These are phyloP conservation scores for Emydoidea blandingii DNA, from an alignment of 2,797 vertebrate species.

Conservation along the genomic window DNA sequence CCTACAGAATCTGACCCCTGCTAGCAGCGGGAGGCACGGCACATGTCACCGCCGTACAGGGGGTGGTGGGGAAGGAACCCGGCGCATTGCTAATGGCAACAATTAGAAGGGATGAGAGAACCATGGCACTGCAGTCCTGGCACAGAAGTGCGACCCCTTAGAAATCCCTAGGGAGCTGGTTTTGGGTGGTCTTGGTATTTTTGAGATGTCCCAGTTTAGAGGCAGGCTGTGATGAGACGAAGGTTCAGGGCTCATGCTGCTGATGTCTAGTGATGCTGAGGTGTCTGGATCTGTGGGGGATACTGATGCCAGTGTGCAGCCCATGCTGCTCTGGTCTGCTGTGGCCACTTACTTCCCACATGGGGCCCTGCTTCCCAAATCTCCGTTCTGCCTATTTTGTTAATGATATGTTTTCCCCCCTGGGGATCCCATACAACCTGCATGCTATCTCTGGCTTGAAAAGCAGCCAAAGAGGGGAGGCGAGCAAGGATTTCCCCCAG, in stretches of 20 bases:
- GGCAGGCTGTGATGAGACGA: background rate
- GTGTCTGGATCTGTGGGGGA: background rate
- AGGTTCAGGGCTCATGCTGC: background rate
- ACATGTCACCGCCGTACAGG: background rate
- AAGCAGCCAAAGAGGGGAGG: background rate
- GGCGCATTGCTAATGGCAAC: background rate
- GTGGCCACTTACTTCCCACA: background rate
- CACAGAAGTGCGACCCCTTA: background rate
- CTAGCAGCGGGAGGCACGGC: background rate
- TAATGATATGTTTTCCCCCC: background rate
- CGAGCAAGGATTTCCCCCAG: background rate
- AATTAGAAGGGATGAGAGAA: background rate
- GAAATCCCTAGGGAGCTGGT: background rate
- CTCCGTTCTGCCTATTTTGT: background rate
- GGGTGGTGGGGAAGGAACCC: accelerated
- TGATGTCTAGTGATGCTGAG: background rate
- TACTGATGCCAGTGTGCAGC: background rate
- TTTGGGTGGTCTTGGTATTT: background rate
- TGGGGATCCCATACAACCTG: background rate
- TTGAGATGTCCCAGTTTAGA: background rate
- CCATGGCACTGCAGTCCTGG: accelerated
- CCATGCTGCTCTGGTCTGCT: background rate
- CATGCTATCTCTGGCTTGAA: background rate
- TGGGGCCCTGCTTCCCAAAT: background rate
- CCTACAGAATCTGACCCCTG: background rate